phyloP scores from a whole-genome alignment of 1,140 invertebrate genomes.

The Drosophila pallidifrons region DNA sequence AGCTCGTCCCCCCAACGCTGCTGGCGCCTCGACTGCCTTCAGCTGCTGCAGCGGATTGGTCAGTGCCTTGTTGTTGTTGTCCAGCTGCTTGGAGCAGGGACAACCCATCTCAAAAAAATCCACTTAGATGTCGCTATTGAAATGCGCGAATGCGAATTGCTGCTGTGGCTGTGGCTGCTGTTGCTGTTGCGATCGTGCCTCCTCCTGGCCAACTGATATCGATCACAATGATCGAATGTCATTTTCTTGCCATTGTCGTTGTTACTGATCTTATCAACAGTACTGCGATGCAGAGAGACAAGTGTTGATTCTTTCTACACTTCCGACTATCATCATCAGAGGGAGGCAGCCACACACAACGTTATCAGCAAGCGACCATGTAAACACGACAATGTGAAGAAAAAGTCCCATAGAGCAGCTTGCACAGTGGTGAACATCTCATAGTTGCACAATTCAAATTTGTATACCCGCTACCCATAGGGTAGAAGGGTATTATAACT shows the following conservation, averaged over 20 bases:
- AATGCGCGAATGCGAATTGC: not conserved
- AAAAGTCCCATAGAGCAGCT: not conserved
- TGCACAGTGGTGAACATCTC: constrained; percentile 20
- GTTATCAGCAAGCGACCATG: constrained; percentile 21
- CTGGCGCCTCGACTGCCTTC: constrained; percentile 48
- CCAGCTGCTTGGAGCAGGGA: constrained; percentile 62
- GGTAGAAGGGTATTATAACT: no score
- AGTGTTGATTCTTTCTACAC: constrained; percentile 37
- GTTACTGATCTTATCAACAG: constrained; percentile 3
- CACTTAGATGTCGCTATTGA: not conserved
- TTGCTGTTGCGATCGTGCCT: not conserved
- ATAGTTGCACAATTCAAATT: not conserved
- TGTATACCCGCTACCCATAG: no score
- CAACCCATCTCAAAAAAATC: constrained; percentile 60
- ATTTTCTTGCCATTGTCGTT: constrained; percentile 27
- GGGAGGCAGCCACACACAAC: not conserved
- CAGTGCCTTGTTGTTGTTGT: constrained; percentile 8
- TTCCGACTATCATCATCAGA: constrained; percentile 35
- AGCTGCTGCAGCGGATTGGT: constrained; percentile 63
- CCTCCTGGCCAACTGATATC: constrained; percentile 29
- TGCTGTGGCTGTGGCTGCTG: no score
- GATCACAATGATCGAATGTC: constrained; percentile 25
- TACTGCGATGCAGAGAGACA: not conserved
- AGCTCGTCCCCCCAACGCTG: not conserved
- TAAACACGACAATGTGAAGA: constrained; percentile 19